phyloP scores from a whole-genome alignment of 2,888 invertebrate species.

The Amiota minor region DNA sequence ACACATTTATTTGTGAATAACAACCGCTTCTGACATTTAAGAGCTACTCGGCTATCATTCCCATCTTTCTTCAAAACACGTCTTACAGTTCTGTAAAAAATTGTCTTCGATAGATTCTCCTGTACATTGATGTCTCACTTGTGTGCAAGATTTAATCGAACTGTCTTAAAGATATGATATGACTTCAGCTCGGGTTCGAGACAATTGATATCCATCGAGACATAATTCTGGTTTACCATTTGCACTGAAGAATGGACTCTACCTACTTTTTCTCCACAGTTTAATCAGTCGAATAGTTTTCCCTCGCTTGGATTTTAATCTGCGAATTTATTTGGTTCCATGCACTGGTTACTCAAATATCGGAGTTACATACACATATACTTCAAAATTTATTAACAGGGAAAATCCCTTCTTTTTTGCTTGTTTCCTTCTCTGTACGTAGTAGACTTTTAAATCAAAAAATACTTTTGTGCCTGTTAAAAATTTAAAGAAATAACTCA shows the following conservation, averaged over 20 bases:
- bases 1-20: constrained; percentile 28
- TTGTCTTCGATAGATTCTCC: constrained; percentile 6
- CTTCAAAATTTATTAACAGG: too few relatives aligned
- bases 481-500: too few relatives aligned
- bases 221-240: constrained; percentile 19
- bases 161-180: constrained; percentile 1
- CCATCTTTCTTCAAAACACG: constrained; percentile 11
- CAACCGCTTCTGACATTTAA: constrained; percentile 32
- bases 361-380: too few relatives aligned
- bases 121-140: background rate
- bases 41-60: constrained; percentile 26
- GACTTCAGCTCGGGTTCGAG: constrained; percentile 19
- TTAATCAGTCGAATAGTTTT: background rate
- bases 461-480: too few relatives aligned
- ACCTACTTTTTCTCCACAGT: background rate
- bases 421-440: too few relatives aligned
- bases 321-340: background rate
- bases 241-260: constrained; percentile 3
- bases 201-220: constrained; percentile 13
- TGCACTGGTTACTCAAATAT: too few relatives aligned
- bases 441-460: too few relatives aligned
- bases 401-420: too few relatives aligned
- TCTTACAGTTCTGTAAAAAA: constrained; percentile 18
- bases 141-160: constrained; percentile 15
- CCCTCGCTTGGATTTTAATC: background rate